These are phyloP conservation scores for Eupithecia dodoneata DNA, from an alignment of 2,888 invertebrate genomes.

Conservation along the genomic window DNA sequence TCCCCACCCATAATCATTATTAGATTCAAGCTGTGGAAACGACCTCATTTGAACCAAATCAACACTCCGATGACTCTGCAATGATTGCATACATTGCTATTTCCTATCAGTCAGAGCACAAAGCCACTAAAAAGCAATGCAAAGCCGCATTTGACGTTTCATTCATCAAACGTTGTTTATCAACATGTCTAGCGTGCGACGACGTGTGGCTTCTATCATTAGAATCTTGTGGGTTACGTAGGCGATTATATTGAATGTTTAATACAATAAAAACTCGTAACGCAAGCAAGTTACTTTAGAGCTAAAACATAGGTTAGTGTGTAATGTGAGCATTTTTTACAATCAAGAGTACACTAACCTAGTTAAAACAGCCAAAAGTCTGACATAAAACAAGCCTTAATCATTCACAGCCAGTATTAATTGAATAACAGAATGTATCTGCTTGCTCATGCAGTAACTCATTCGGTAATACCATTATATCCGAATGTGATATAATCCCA, in stretches of 20 bases:
- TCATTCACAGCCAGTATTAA: not conserved
- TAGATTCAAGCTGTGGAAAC: not conserved
- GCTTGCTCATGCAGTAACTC: constrained; percentile 3
- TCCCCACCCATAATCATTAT: not conserved
- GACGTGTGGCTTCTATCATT: constrained; percentile 18
- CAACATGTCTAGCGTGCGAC: constrained; percentile 24
- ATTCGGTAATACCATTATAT: constrained; percentile 26
- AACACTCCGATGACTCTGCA: constrained; percentile 36
- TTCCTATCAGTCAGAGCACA: constrained; percentile 46
- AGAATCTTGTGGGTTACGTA: not conserved
- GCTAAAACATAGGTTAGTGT: not conserved
- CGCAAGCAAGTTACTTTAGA: not conserved
- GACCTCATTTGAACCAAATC: constrained; percentile 12
- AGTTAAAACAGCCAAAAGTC: not conserved
- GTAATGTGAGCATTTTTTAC: not conserved
- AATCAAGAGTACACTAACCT: not conserved
- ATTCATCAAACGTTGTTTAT: constrained; percentile 55
- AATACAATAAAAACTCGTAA: not conserved
- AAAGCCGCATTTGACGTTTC: constrained; percentile 51
- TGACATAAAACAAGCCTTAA: not conserved
- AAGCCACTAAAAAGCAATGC: constrained; percentile 45
- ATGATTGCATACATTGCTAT: constrained; percentile 49
- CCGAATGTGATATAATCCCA: constrained; percentile 41
- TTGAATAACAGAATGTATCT: not conserved
- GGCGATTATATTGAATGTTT: not conserved